Percentiles rank a stretch among this genome's conserved stretches.
phyloP scores from a whole-genome alignment of 1,140 invertebrate genomes.

The Drosophila yakuba region DNA sequence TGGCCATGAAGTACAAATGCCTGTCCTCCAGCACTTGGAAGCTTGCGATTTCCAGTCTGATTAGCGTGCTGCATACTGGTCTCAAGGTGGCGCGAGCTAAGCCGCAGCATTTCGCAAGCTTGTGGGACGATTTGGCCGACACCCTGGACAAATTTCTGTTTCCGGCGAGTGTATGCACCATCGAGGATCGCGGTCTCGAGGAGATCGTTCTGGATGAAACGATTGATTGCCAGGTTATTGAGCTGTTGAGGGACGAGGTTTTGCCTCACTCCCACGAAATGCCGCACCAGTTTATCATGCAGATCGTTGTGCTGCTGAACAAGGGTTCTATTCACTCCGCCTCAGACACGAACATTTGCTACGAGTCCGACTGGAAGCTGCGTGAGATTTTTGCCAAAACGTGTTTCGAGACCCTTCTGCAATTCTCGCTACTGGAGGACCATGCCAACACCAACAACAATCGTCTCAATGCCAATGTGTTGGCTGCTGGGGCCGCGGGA shows the following conservation, averaged over 20 bases:
- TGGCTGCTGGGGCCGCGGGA: conserved; percentile 57
- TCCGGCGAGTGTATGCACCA: conserved; percentile 87
- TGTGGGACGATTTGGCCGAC: conserved; percentile 94
- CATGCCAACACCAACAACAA: conserved; percentile 79
- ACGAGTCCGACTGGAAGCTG: conserved; percentile 92
- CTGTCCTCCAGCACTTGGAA: conserved; percentile 94
- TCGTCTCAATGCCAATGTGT: conserved; percentile 71
- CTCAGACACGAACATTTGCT: conserved; percentile 89
- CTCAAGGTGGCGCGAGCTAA: conserved; percentile 94
- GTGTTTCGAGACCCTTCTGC: conserved; percentile 97
- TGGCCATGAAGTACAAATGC: conserved; percentile 94
- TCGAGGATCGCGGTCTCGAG: conserved; percentile 90
- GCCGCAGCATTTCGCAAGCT: conserved; percentile 88
- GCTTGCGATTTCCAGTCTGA: conserved; percentile 91
- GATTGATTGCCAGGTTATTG: conserved; percentile 94
- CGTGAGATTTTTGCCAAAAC: conserved; percentile 98
- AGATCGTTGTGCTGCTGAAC: conserved; percentile 95
- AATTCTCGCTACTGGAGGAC: conserved; percentile 94
- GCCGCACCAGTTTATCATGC: conserved; percentile 94
- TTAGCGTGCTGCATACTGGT: conserved; percentile 92
- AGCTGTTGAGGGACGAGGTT: conserved; percentile 93
- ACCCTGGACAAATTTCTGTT: conserved; percentile 97
- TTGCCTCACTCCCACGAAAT: conserved; percentile 92
- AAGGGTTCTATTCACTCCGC: conserved; percentile 97
- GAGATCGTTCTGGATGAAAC: conserved; percentile 93